These are phyloP conservation scores for Ecliptopera silaceata DNA, from an alignment of 2,888 invertebrate genomes.

Conservation along the genomic window DNA sequence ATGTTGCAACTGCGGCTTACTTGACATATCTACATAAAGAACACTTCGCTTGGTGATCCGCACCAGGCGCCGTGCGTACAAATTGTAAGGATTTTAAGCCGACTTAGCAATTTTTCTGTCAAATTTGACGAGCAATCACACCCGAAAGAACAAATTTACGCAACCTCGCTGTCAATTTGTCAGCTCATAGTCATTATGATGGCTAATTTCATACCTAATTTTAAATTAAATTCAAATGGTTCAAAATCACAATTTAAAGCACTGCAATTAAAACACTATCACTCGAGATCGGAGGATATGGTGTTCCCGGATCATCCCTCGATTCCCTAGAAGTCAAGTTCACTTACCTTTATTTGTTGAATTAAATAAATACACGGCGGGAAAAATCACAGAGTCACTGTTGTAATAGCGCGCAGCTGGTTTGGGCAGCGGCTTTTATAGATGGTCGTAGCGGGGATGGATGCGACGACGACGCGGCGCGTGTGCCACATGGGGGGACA, in stretches of 20 bases:
- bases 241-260: conserved; percentile 25
- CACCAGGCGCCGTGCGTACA: conserved; percentile 47
- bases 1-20: conserved; percentile 62
- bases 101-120: conserved; percentile 49
- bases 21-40: conserved; percentile 77
- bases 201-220: conserved; percentile 35
- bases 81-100: conserved; percentile 46
- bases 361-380: conserved; percentile 71
- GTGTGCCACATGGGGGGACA: conserved; percentile 59
- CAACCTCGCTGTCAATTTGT: conserved; percentile 40
- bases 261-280: conserved; percentile 32
- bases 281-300: conserved; percentile 16
- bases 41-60: conserved; percentile 49
- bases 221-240: conserved; percentile 32
- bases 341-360: conserved; percentile 73
- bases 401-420: conserved; percentile 81
- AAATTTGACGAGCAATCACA: conserved; percentile 44
- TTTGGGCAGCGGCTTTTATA: conserved; percentile 77
- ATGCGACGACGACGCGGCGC: conserved; percentile 38
- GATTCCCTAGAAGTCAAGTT: conserved; percentile 52
- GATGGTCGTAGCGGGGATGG: conserved; percentile 74
- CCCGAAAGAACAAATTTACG: conserved; percentile 43
- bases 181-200: conserved; percentile 31
- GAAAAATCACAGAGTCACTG: conserved; percentile 81
- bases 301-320: conserved; percentile 55